Percentiles rank a stretch among this genome's conserved stretches.
Evolutionary conservation across 2,888 invertebrate species (phyloP).

Genomic region (Drosophila mayaguana): DNA sequence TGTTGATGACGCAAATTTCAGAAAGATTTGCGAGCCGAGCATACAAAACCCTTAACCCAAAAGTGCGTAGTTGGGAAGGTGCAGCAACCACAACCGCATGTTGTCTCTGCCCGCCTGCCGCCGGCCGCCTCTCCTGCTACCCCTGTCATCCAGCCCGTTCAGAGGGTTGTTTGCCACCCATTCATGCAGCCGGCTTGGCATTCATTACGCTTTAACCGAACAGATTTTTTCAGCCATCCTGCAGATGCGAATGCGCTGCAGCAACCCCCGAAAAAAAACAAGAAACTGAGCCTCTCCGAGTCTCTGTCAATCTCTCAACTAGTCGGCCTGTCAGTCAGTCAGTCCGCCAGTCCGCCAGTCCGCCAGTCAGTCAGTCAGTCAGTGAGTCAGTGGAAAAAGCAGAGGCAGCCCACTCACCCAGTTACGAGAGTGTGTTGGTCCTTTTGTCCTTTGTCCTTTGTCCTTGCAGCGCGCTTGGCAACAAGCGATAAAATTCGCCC

Average conservation of each 20-base stretch:
- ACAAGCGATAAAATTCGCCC: slow-evolving; percentile 74
- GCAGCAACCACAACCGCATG: slow-evolving; percentile 44
- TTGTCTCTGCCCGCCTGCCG: not conserved
- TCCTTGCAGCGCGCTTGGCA: slow-evolving; percentile 64
- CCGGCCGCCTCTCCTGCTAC: not conserved
- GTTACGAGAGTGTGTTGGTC: slow-evolving; percentile 64
- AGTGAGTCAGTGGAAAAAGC: slow-evolving; percentile 76
- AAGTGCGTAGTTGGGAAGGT: slow-evolving; percentile 39
- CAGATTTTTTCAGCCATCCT: slow-evolving; percentile 75
- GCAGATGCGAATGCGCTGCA: slow-evolving; percentile 72
- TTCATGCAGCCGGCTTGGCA: slow-evolving; percentile 57
- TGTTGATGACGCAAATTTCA: slow-evolving; percentile 77
- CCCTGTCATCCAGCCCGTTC: not conserved
- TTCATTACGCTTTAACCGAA: slow-evolving; percentile 68
- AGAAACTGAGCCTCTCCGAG: slow-evolving; percentile 2
- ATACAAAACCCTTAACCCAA: slow-evolving; percentile 9
- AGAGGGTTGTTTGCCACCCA: slow-evolving; percentile 47
- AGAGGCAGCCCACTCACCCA: slow-evolving; percentile 78
- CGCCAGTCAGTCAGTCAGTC: slow-evolving; percentile 66
- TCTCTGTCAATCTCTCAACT: slow-evolving; percentile 77
- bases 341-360: slow-evolving; percentile 43
- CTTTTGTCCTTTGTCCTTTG: slow-evolving; percentile 26
- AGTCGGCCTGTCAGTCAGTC: slow-evolving; percentile 43
- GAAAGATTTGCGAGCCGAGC: slow-evolving; percentile 68
- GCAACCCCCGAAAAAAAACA: slow-evolving; percentile 50